These are phyloP conservation scores for Crotalus horridus DNA, from an alignment of 2,113 vertebrate genomes.

Conservation along the genomic window DNA sequence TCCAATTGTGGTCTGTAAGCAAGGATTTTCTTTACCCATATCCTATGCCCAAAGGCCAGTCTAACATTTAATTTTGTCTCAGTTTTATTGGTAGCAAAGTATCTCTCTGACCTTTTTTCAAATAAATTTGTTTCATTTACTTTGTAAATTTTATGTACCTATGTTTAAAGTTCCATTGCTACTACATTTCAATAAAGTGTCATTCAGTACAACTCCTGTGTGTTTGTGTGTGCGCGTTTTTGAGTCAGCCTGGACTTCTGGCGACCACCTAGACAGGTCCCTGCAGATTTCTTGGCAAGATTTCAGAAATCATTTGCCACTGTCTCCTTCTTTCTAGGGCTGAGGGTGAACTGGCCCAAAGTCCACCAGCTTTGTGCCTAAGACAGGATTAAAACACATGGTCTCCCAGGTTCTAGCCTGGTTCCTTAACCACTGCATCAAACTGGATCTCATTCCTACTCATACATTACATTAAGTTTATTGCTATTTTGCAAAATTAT, in stretches of 20 bases:
- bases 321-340: background rate
- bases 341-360: background rate
- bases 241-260: background rate
- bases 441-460: background rate
- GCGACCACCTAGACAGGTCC: background rate
- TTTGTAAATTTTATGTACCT: background rate
- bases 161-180: background rate
- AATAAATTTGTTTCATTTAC: background rate
- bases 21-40: background rate
- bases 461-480: background rate
- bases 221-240: background rate
- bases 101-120: background rate
- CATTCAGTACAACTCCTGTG: background rate
- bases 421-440: background rate
- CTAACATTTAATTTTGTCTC: background rate
- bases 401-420: background rate
- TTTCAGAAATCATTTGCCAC: background rate
- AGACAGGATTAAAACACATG: background rate
- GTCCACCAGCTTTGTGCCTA: background rate
- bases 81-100: background rate
- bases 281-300: background rate
- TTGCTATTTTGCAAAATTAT: background rate
- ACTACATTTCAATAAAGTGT: background rate
- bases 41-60: background rate
- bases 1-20: background rate